A percentile compares a stretch with the other conserved stretches of the same genome.
phyloP scores from a whole-genome alignment of 2,888 invertebrate species.

The Carterocephalus palaemon region DNA sequence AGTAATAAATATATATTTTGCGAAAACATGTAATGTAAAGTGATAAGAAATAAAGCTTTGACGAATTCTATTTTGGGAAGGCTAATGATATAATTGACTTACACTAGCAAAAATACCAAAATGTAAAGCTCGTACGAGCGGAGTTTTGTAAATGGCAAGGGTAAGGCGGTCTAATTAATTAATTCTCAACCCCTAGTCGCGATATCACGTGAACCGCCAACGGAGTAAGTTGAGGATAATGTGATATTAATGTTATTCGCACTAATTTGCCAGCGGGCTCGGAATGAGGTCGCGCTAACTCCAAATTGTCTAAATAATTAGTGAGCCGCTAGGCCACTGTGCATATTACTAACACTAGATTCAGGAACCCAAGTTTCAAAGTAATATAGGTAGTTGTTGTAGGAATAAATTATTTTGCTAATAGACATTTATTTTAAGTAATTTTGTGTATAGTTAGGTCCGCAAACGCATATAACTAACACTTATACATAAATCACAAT shows the following conservation, averaged over 20 bases:
- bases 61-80: no score
- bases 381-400: slow-evolving; percentile 27
- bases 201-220: slow-evolving; percentile 22
- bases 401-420: background rate
- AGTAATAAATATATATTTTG: no score
- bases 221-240: slow-evolving; percentile 46
- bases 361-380: slow-evolving; percentile 25
- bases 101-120: slow-evolving; percentile 1
- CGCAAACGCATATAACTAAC: no score
- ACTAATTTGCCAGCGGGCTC: slow-evolving; percentile 55
- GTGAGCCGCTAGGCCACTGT: slow-evolving; percentile 42
- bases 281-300: slow-evolving; percentile 56
- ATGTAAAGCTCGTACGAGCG: slow-evolving; percentile 2
- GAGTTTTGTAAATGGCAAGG: slow-evolving; percentile 20
- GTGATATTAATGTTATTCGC: slow-evolving; percentile 63
- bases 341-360: slow-evolving; percentile 30
- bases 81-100: background rate
- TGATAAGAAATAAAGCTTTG: no score
- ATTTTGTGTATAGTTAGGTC: no score
- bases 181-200: slow-evolving; percentile 18
- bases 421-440: no score
- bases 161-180: slow-evolving; percentile 23
- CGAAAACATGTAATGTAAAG: no score
- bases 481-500: no score
- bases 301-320: slow-evolving; percentile 67